Evolutionary conservation across 2,888 invertebrate species (phyloP).

Genomic region (Eilema griseolum): DNA sequence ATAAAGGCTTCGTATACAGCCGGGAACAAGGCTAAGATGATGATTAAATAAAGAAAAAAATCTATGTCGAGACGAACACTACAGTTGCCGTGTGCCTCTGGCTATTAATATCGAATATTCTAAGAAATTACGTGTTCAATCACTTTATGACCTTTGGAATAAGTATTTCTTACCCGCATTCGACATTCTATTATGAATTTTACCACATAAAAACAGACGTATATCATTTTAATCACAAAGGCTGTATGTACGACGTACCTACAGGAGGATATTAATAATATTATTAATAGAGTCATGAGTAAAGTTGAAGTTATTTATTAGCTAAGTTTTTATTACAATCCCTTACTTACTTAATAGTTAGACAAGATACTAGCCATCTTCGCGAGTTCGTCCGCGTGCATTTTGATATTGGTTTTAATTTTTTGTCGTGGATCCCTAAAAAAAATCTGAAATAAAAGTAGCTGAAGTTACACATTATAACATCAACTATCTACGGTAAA

Average conservation of each 20-base stretch:
- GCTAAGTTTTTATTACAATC: background rate
- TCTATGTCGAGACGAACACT: background rate
- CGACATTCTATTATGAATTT: background rate
- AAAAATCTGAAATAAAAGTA: no score
- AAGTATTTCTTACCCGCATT: background rate
- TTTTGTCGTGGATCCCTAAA: background rate
- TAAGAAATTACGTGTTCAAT: background rate
- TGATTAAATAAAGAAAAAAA: background rate
- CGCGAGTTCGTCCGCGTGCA: no score
- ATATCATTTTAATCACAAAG: background rate
- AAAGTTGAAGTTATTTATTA: background rate
- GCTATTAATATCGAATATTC: background rate
- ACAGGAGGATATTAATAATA: background rate
- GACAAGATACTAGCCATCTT: no score
- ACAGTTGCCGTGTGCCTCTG: background rate
- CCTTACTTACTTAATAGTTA: background rate
- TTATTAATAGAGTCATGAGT: background rate
- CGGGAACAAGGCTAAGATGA: background rate
- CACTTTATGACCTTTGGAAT: conserved; percentile 1
- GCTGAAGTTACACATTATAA: no score
- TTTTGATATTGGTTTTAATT: no score
- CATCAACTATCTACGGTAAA: background rate
- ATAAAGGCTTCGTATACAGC: no score
- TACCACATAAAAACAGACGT: conserved; percentile 1
- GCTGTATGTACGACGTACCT: no score